Conservation (phyloP, 1,140 invertebrate species). For the Pogonognathellus flavescens region DNA sequence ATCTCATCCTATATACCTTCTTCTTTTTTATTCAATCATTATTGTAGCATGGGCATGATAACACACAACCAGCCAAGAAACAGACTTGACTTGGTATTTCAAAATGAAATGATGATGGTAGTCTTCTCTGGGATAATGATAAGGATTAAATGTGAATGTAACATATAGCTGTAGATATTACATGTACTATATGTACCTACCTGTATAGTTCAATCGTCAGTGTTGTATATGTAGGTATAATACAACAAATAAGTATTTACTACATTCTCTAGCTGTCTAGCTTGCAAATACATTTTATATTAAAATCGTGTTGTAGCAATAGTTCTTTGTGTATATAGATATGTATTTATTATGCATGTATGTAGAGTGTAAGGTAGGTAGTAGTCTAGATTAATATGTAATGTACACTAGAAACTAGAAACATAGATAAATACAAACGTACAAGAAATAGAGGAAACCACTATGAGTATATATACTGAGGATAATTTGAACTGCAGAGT, state of each 20-base stretch:
- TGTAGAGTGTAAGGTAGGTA: neutral
- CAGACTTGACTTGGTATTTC: constrained; percentile 24
- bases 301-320: too few relatives aligned
- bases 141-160: constrained; percentile 19
- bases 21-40: neutral
- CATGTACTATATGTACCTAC: neutral
- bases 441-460: too few relatives aligned
- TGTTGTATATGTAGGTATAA: too few relatives aligned
- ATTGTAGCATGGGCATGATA: constrained; percentile 3
- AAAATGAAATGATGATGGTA: constrained; percentile 10
- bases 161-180: constrained; percentile 15
- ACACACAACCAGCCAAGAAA: constrained; percentile 3
- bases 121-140: constrained; percentile 15
- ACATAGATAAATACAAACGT: too few relatives aligned
- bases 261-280: too few relatives aligned
- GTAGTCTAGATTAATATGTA: neutral
- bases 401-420: too few relatives aligned
- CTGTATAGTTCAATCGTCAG: neutral
- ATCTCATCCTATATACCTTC: constrained; percentile 8
- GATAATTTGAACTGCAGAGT: neutral
- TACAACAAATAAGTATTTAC: too few relatives aligned
- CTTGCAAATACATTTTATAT: too few relatives aligned
- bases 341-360: too few relatives aligned
- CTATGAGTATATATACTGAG: too few relatives aligned
- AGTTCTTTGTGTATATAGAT: too few relatives aligned